Evolutionary conservation across 2,888 invertebrate genomes (phyloP).

Genomic region (Resseliella maxima): DNA sequence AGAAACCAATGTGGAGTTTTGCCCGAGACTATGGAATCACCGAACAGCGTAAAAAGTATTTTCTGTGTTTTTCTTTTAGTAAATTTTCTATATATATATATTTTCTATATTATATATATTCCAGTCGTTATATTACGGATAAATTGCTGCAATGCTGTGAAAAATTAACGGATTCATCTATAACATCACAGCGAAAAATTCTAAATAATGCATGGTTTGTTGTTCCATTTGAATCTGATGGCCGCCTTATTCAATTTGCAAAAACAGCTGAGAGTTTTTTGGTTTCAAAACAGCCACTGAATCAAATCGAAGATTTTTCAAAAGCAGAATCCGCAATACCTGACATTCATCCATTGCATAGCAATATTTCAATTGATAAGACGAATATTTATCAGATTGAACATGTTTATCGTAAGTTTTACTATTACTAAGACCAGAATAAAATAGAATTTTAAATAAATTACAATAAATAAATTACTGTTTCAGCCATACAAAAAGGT

Average conservation of each 20-base stretch:
- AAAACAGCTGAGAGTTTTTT: slow-evolving; percentile 71
- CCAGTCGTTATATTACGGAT: slow-evolving; percentile 74
- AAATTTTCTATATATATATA: not conserved
- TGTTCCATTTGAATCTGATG: slow-evolving; percentile 72
- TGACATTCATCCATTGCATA: slow-evolving; percentile 79
- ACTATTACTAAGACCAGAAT: not conserved
- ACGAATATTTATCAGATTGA: slow-evolving; percentile 74
- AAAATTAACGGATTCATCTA: slow-evolving; percentile 70
- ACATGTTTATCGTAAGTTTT: slow-evolving; percentile 76
- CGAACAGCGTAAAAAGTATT: slow-evolving; percentile 75
- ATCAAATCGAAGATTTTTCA: slow-evolving; percentile 62
- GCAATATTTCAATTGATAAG: slow-evolving; percentile 75
- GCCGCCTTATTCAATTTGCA: slow-evolving; percentile 74
- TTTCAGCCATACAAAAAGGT: slow-evolving; percentile 59
- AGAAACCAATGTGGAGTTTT: slow-evolving; percentile 78
- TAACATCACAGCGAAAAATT: slow-evolving; percentile 71
- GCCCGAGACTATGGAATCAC: slow-evolving; percentile 82
- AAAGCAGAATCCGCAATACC: slow-evolving; percentile 73
- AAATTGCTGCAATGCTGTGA: slow-evolving; percentile 78
- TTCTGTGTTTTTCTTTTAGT: not conserved
- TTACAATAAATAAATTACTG: slow-evolving; percentile 56
- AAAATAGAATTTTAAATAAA: not conserved
- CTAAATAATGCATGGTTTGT: slow-evolving; percentile 72
- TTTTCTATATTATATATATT: slow-evolving; percentile 62
- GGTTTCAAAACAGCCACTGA: slow-evolving; percentile 64